Conservation (phyloP, 2,797 vertebrate genomes). For the Pelobates cultripes region DNA sequence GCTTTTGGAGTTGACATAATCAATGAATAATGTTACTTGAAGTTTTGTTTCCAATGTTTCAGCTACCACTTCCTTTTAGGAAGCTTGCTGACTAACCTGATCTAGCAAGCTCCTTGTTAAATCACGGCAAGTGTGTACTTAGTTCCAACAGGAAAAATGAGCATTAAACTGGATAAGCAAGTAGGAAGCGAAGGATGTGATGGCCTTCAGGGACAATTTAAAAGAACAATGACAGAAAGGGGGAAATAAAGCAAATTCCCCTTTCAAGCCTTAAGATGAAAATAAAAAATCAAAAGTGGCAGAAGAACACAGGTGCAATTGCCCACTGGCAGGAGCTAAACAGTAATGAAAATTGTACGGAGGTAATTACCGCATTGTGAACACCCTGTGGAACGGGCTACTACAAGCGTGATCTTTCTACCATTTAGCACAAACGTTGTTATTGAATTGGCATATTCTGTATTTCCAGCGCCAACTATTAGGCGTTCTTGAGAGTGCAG, state of each 20-base stretch:
- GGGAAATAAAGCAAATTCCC: constrained; percentile 14
- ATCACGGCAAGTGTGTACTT: not conserved
- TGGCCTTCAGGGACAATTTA: constrained; percentile 55
- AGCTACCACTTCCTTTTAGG: not conserved
- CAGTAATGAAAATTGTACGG: not conserved
- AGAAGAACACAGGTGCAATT: not conserved
- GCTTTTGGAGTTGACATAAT: too few relatives aligned
- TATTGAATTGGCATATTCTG: not conserved
- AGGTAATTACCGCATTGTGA: not conserved
- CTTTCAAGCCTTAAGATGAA: not conserved
- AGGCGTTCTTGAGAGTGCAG: not conserved
- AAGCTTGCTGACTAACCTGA: not conserved
- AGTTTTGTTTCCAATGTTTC: too few relatives aligned
- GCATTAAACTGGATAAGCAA: constrained; percentile 54
- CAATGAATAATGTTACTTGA: too few relatives aligned
- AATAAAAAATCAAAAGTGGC: not conserved
- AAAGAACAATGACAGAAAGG: constrained; percentile 31
- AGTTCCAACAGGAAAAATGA: constrained; percentile 67
- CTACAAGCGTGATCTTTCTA: not conserved
- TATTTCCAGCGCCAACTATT: not conserved
- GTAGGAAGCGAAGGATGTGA: constrained; percentile 65
- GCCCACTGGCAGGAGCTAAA: not conserved
- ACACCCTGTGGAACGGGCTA: not conserved
- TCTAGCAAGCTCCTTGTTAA: not conserved
- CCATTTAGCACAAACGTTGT: not conserved